Evolutionary conservation across 2,113 vertebrate species (phyloP), one percentile per base, ranked within the genome.

Genomic region (Notiomystis cincta): DNA sequence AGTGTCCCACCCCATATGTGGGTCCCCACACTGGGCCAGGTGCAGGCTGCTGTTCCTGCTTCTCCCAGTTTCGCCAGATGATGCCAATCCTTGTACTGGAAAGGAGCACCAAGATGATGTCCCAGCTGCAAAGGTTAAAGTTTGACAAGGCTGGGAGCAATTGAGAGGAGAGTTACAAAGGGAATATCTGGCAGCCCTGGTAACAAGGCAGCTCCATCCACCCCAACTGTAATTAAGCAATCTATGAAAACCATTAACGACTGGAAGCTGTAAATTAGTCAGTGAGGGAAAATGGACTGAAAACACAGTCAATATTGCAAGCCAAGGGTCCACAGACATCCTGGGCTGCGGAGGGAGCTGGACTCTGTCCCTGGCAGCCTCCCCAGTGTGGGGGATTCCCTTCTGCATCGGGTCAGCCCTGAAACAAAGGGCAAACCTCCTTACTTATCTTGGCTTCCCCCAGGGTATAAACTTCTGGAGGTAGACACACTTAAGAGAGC

Each of bases 311-410:
- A 35, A 0, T 48, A n/a, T n/a, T 60, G 28, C 16, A 31, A 67
- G 14, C 0, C 0, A 76, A 60, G n/a, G 3, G 10, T 28, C 24
- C 4, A 5, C 7, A 38, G 61, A 28, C 35, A 13, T 19, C n/a
- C 16, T 0, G 0, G 58, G 58, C 45, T 57, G 27, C 11, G 27
- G 13, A 7, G 40, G 22, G 2, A 53, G 25, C 1, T 6, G 54
- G 21, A 14, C 24, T 76, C 53, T 38, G 31, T 58, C 76, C 53
- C 58, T 11, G 48, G 78, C 37, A 93, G 21, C n/a, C 8, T 12
- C 51, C 10, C 0, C 0, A 2, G 2, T 15, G 19, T 30, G 45
- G 37, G 87, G 73, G 62, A 80, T 94, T 88, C 81, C 85, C 66
- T 79, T 48, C 61, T 18, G 47, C 15, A 60, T 19, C 3, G 7